phyloP scores from a whole-genome alignment of 2,113 vertebrate species.

The Semicossyphus pulcher region DNA sequence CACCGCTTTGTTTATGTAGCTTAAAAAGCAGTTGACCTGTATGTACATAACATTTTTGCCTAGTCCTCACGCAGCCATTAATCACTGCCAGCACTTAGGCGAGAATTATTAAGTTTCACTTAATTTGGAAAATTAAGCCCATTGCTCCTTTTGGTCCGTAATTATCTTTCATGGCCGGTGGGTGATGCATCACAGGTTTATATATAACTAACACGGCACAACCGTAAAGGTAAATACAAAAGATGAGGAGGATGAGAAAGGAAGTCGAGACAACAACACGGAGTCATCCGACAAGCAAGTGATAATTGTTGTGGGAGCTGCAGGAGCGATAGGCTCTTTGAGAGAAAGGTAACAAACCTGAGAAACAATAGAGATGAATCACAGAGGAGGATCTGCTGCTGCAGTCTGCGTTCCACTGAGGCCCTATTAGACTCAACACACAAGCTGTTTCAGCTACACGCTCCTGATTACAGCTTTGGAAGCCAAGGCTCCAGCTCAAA shows the following conservation, averaged over 20 bases:
- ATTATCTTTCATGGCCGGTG: constrained; percentile 92
- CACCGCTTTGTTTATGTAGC: constrained; percentile 38
- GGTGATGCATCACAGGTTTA: constrained; percentile 92
- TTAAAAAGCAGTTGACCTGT: constrained; percentile 55
- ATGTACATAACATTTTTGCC: constrained; percentile 75
- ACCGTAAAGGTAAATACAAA: constrained; percentile 48
- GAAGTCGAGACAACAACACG: constrained; percentile 41
- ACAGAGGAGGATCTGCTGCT: constrained; percentile 65
- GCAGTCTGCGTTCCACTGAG: constrained; percentile 82
- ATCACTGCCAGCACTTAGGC: constrained; percentile 90
- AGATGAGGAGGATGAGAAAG: constrained; percentile 57
- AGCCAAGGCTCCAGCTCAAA: neutral
- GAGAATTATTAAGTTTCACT: constrained; percentile 92
- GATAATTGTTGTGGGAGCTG: constrained; percentile 89
- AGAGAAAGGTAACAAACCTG: constrained; percentile 81
- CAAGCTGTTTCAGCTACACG: constrained; percentile 55
- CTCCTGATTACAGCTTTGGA: constrained; percentile 29
- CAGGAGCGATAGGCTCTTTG: constrained; percentile 80
- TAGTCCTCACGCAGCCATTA: constrained; percentile 86
- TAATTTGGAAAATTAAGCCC: constrained; percentile 93
- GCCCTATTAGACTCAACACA: constrained; percentile 85
- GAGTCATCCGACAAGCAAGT: constrained; percentile 79
- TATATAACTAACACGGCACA: constrained; percentile 87
- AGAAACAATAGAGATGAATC: constrained; percentile 72
- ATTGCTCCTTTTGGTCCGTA: constrained; percentile 90